Conservation (phyloP, 1,140 invertebrate species). For the Platyura marginata region DNA sequence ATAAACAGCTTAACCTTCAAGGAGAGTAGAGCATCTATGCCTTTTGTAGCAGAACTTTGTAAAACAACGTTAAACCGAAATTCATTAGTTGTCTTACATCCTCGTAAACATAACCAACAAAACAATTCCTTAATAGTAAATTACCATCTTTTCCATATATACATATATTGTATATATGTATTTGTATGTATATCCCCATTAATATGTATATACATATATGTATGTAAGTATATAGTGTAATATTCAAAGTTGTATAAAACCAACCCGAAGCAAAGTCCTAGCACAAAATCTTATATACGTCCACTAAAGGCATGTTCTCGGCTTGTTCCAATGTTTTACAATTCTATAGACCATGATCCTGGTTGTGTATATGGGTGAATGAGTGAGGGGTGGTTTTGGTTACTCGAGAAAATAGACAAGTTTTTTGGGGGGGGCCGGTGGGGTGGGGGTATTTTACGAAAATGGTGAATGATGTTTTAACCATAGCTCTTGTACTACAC, state of each 20-base stretch:
- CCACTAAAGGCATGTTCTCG: neutral
- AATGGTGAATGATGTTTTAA: neutral
- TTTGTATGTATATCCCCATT: neutral
- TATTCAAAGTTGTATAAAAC: neutral
- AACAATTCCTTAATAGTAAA: neutral
- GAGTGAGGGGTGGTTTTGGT: neutral
- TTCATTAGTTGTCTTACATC: neutral
- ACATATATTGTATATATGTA: neutral
- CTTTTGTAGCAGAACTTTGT: no score
- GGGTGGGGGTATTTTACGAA: neutral
- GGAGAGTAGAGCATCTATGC: no score
- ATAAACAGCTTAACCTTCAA: no score
- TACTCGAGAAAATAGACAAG: neutral
- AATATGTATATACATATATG: neutral
- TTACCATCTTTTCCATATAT: neutral
- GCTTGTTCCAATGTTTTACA: neutral
- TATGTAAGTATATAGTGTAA: no score
- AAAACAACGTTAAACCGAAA: neutral
- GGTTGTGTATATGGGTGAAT: neutral
- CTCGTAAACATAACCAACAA: neutral
- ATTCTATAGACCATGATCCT: neutral
- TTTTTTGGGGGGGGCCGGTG: neutral
- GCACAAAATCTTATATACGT: neutral
- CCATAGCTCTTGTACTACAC: neutral
- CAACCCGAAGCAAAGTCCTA: neutral